Evolutionary conservation across 2,797 vertebrate species (phyloP).

Genomic region (Pipistrellus pipistrellus): DNA sequence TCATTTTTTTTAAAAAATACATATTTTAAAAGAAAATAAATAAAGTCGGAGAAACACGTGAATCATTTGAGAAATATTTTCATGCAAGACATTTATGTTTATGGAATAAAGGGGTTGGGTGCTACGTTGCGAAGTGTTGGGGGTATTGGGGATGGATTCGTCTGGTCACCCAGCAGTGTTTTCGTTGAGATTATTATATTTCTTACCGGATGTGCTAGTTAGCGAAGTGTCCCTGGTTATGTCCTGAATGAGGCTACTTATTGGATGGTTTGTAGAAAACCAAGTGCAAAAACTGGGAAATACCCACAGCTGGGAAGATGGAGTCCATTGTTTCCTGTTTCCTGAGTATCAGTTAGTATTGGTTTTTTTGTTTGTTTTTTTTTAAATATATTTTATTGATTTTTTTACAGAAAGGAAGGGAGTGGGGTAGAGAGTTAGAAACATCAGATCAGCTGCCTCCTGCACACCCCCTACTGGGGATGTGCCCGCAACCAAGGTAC

Average conservation of each 20-base stretch:
- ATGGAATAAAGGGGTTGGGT: not conserved
- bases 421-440: too few relatives aligned
- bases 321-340: not conserved
- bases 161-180: not conserved
- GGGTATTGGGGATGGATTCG: not conserved
- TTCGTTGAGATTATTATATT: not conserved
- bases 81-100: not conserved
- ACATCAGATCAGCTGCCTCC: too few relatives aligned
- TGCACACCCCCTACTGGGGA: too few relatives aligned
- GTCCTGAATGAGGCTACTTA: not conserved
- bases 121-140: not conserved
- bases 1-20: too few relatives aligned
- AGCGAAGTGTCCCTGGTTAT: not conserved
- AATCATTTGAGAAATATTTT: conserved; percentile 5
- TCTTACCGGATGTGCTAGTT: not conserved
- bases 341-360: not conserved
- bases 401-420: too few relatives aligned
- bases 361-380: not conserved
- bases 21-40: too few relatives aligned
- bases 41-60: not conserved
- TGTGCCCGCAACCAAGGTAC: too few relatives aligned
- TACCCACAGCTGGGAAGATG: not conserved
- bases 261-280: not conserved
- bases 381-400: too few relatives aligned
- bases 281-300: not conserved